Evolutionary conservation across 2,888 invertebrate genomes (phyloP), one percentile per base, ranked within the genome.

Genomic region (Heliconius charithonia): DNA sequence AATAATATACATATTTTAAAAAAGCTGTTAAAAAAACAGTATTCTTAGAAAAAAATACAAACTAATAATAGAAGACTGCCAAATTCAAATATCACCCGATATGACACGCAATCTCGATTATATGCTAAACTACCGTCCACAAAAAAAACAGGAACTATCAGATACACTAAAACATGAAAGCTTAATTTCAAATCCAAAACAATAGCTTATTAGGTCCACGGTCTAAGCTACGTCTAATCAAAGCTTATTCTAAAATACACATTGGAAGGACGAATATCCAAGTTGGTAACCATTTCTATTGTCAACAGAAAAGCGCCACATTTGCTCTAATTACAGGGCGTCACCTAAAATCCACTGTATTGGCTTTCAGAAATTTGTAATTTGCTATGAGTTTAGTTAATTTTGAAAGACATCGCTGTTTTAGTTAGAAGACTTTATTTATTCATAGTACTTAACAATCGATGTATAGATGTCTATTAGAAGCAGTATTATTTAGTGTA

Each of bases 291-390:
- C 79, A 82, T 82, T 85, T 81, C 89, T 84, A 91, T 91, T 92
- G 91, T 91, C 89, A 89, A 89, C 88, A 88, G 87, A 89, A 92
- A 91, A 87, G 86, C 86, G 86, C 86, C 87, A 89, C 92, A 93
- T 92, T 93, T 93, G 93, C 91, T 92, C 86, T 93, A 93, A 93
- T 93, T 92, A 92, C 90, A 89, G 87, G 86, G 87, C 85, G 87
- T 87, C 87, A 90, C 90, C 91, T 87, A 88, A 91, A 91, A 93
- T 91, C 91, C 90, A 83, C 83, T 83, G 89, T 88, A 92, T 93
- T 92, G 92, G 90, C 89, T 83, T 85, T 84, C 85, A 83, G 85
- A 84, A n/a, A 74, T 22, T 85, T 80, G 84, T 86, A 87, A 86
- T 83, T 63, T 37, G 25, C 13, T 27, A 76, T 63, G 79, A 72